Percentiles rank a stretch among this genome's conserved stretches.
Evolutionary conservation across 1,140 invertebrate species (phyloP).

Genomic region (Brachystomella parvula): DNA sequence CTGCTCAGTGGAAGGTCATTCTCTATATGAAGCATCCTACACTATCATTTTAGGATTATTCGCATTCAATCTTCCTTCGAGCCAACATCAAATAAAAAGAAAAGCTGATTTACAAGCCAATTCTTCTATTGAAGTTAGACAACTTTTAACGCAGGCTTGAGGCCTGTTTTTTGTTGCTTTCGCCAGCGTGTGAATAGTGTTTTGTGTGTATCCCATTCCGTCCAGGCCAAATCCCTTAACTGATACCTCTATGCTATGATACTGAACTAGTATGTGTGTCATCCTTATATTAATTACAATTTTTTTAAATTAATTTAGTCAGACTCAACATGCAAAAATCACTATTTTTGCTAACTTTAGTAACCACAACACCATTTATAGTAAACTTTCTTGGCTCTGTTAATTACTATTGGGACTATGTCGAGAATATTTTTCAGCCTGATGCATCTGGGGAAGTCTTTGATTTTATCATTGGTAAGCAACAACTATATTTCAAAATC

Average conservation of each 20-base stretch:
- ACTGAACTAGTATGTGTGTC: background rate
- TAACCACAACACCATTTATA: constrained; percentile 23
- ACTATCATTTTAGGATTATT: too few species aligned
- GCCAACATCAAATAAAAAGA: too few species aligned
- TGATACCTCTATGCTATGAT: background rate
- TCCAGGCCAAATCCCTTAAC: background rate
- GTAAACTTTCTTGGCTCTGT: background rate
- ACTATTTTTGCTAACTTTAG: background rate
- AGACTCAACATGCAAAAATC: background rate
- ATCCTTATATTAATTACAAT: background rate
- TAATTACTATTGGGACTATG: background rate
- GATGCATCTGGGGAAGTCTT: background rate
- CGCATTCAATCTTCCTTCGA: too few species aligned
- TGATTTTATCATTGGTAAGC: constrained; percentile 12
- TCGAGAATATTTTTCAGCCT: background rate
- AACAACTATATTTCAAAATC: background rate
- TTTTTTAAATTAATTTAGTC: background rate
- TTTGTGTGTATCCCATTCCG: background rate
- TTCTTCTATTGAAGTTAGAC: too few species aligned
- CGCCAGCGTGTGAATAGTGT: too few species aligned
- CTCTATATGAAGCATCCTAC: too few species aligned
- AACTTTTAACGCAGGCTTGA: too few species aligned
- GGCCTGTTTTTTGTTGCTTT: too few species aligned
- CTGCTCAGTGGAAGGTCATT: too few species aligned
- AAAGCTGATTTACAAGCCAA: too few species aligned